A percentile compares a stretch with the other conserved stretches of the same genome.
phyloP scores from a whole-genome alignment of 1,140 invertebrate species.

The Trichonephila clavipes region DNA sequence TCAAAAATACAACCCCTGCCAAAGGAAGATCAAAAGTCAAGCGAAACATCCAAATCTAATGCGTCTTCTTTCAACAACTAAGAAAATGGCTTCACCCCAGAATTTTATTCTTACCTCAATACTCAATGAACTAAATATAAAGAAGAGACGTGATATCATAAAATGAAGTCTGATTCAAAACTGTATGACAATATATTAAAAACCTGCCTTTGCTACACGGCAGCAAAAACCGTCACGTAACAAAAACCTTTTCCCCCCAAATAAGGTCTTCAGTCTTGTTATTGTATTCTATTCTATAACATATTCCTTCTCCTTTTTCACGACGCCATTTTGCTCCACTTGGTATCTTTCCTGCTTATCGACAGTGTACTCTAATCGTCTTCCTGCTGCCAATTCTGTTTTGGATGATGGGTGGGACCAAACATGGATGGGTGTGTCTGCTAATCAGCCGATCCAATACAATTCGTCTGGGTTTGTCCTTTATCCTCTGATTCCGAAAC shows the following conservation, averaged over 20 bases:
- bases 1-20: too few relatives aligned
- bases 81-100: too few relatives aligned
- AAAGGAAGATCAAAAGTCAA: too few relatives aligned
- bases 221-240: neutral
- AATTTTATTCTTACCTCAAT: too few relatives aligned
- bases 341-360: neutral
- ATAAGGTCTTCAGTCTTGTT: neutral
- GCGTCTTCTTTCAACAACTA: too few relatives aligned
- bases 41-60: too few relatives aligned
- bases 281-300: neutral
- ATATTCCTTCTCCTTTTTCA: neutral
- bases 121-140: too few relatives aligned
- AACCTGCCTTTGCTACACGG: neutral
- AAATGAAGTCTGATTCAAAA: neutral
- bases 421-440: conserved; percentile 40
- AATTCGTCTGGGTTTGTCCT: neutral
- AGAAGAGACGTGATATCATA: neutral
- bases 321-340: neutral
- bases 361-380: neutral
- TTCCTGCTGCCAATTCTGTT: neutral
- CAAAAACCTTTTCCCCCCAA: neutral
- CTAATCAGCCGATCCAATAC: conserved; percentile 29
- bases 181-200: neutral
- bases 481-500: conserved; percentile 5
- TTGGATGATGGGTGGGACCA: conserved; percentile 7